These are phyloP conservation scores for Phyllopteryx taeniolatus DNA, from an alignment of 2,113 vertebrate species.

Conservation along the genomic window DNA sequence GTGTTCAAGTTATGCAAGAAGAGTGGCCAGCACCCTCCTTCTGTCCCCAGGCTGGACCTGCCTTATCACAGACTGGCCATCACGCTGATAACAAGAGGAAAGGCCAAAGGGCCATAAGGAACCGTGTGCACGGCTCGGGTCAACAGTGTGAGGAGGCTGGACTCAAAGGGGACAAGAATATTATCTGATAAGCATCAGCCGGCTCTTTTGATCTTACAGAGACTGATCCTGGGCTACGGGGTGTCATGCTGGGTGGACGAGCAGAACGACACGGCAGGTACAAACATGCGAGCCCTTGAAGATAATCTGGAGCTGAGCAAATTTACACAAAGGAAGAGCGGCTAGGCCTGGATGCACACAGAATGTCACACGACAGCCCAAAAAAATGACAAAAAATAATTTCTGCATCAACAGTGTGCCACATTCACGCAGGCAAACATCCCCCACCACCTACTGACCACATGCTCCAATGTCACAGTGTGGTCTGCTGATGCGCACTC, in stretches of 20 bases:
- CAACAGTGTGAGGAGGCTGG: constrained; percentile 61
- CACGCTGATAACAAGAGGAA: constrained; percentile 73
- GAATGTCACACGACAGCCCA: neutral
- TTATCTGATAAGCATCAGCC: constrained; percentile 73
- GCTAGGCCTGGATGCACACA: constrained; percentile 24
- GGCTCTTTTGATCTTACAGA: constrained; percentile 72
- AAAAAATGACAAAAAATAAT: no score
- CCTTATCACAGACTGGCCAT: constrained; percentile 61
- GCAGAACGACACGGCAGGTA: constrained; percentile 72
- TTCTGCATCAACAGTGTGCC: neutral
- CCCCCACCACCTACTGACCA: constrained; percentile 8
- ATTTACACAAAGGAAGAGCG: constrained; percentile 45
- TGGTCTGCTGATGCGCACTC: constrained; percentile 28
- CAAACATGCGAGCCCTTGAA: constrained; percentile 74
- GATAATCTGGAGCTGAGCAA: constrained; percentile 51
- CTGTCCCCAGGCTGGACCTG: constrained; percentile 56
- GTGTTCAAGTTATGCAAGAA: constrained; percentile 54
- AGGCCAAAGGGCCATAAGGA: constrained; percentile 68
- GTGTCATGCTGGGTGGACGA: constrained; percentile 75
- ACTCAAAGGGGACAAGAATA: constrained; percentile 66
- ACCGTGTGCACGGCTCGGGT: constrained; percentile 61
- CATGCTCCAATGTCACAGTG: constrained; percentile 42
- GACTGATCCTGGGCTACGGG: constrained; percentile 72
- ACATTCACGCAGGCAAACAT: neutral
- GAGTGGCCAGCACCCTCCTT: constrained; percentile 51